Evolutionary conservation across 92 coral and sea anemone species (phyloP), one percentile per base, ranked within the genome.

Genomic region (Virgularia gustaviana): DNA sequence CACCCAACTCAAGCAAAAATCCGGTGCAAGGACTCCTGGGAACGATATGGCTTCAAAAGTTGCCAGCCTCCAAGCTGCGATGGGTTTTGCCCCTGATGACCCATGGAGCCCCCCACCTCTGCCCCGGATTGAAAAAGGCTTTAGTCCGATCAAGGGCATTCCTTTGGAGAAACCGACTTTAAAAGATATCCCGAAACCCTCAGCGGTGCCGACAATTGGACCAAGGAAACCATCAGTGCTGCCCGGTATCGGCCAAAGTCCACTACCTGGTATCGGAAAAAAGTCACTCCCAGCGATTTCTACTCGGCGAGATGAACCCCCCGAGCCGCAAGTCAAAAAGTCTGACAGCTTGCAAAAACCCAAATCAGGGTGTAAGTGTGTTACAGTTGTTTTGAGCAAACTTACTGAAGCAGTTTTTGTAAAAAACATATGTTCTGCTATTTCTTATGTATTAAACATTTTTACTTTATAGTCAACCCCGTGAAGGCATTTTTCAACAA

Each of bases 151-250:
- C 15, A 47, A 47, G 18, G 15, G 15, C 15, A n/a, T n/a, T n/a
- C n/a, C n/a, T n/a, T 15, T 25, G 15, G 55, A 5, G 3, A 25
- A 47, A 5, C 55, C 8, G 55, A 19, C 24, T 29, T 35, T 37
- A 33, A 10, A 22, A 36, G 4, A 23, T 0, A 10, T 23, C 32
- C 32, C 49, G 49, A 41, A 43, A 24, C 27, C 56, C 24, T 8
- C 66, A 13, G n/a, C 32, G 19, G n/a, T 56, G 32, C 4, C 20
- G 8, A 6, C 44, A 39, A 6, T 49, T 25, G 28, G 13, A 0
- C 29, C 72, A 41, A 65, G 22, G 56, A 65, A 65, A 13, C 72
- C 55, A 11, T 3, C 72, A 1, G 72, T 12, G 29, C 56, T 65
- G 23, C 56, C 72, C 44, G 56, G 56, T 42, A 65, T 65, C 44